These are phyloP conservation scores for Muscicapa striata DNA, from an alignment of 2,797 vertebrate species.

Conservation along the genomic window DNA sequence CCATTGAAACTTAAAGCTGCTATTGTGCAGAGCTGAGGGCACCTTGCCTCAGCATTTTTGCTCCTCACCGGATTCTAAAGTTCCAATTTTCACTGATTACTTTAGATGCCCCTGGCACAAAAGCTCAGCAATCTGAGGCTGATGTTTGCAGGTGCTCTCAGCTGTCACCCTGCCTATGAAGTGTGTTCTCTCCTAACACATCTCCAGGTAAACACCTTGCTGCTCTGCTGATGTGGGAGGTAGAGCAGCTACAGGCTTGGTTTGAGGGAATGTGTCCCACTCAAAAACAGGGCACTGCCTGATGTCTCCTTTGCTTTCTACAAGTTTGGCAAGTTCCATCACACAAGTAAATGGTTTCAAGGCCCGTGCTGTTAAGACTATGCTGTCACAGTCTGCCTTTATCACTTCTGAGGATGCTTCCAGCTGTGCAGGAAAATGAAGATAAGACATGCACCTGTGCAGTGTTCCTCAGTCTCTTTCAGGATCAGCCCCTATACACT, in stretches of 20 bases:
- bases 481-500: neutral
- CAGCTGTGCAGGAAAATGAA: neutral
- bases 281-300: neutral
- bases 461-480: neutral
- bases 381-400: neutral
- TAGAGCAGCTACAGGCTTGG: neutral
- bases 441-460: neutral
- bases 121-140: neutral
- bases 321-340: neutral
- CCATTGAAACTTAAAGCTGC: neutral
- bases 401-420: neutral
- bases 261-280: neutral
- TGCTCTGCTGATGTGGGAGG: accelerated
- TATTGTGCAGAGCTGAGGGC: neutral
- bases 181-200: neutral
- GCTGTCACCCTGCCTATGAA: neutral
- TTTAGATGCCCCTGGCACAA: neutral
- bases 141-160: neutral
- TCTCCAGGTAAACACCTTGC: neutral
- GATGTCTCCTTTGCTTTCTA: neutral
- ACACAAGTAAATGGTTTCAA: neutral
- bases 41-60: neutral
- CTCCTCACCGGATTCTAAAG: neutral
- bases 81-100: neutral
- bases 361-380: neutral